Base-by-base conservation (phyloP, 2,888 invertebrate genomes). In the Loripinus fragilis region DNA sequence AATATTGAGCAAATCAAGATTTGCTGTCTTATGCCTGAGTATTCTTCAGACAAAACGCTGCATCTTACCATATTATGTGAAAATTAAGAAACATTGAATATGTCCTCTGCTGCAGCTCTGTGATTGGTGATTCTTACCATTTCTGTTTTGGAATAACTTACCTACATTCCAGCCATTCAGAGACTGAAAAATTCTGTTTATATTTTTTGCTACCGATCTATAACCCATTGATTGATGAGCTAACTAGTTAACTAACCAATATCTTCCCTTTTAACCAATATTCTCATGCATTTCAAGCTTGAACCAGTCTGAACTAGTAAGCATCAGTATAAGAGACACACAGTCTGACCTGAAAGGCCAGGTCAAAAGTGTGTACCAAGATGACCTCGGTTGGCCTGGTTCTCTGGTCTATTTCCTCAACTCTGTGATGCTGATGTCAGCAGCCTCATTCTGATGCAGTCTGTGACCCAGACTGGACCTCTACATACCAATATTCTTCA, bases 321-420 rank as follows among this genome's bases (percentile, higher is more conserved):
- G 12, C 12, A 12, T 38, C 38, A 38, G 38, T 48, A 15, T 10
- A 48, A 48, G 20, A 52, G 60, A 60, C 33, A 33, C 60, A 60
- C 60, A 30, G 30, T 33, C 10, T 60, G 52, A 60, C 60, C 30
- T 33, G 8, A 17, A 5, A n/a, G 33, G 10, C 28, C 33, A 60
- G 60, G 60, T 60, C 60, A 60, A 33, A 2, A 2, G 30, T 33
- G 60, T 60, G 60, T 60, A 60, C 60, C 17, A 30, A 20, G 28
- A 17, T 60, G 60, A 60, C 60, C 60, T 60, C 60, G 33, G 33
- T 33, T 60, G 60, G 60, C 60, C 60, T 60, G 33, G 33, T 33
- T 60, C 8, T 28, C 17, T 33, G 60, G 23, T 25, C 20, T 60
- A 8, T 28, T 60, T 30, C 60, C 17, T 33, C 33, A 28, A 28